These are phyloP conservation scores for Ostrea denselamellosa DNA, from an alignment of 1,140 invertebrate genomes.

Conservation along the genomic window DNA sequence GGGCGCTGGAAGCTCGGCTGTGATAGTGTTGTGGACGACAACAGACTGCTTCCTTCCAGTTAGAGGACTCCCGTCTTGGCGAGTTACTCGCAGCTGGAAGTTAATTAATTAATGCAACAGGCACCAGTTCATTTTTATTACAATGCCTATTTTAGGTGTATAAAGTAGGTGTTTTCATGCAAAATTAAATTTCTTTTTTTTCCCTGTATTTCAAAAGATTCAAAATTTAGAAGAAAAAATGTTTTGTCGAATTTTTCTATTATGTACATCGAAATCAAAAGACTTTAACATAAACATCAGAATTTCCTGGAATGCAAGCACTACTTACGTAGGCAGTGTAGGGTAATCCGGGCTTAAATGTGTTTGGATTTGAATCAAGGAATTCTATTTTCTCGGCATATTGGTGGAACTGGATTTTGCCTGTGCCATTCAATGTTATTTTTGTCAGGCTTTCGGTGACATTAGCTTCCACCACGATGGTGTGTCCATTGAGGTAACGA, in stretches of 20 bases:
- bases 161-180: too few relatives aligned
- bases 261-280: too few relatives aligned
- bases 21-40: conserved; percentile 52
- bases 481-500: conserved; percentile 48
- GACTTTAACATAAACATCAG: too few relatives aligned
- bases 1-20: conserved; percentile 53
- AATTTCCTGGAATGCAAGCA: neutral
- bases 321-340: conserved; percentile 73
- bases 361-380: conserved; percentile 69
- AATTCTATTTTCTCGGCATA: conserved; percentile 68
- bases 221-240: too few relatives aligned
- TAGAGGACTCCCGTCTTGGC: conserved; percentile 69
- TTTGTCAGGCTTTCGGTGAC: conserved; percentile 72
- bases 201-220: too few relatives aligned
- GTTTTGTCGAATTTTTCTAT: too few relatives aligned
- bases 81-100: conserved; percentile 63
- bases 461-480: conserved; percentile 66
- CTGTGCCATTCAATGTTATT: conserved; percentile 63
- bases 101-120: neutral
- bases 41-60: conserved; percentile 48
- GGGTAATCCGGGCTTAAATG: conserved; percentile 72
- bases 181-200: too few relatives aligned
- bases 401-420: conserved; percentile 59
- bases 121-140: too few relatives aligned
- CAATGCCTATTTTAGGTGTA: too few relatives aligned